Conservation (phyloP, 2,797 vertebrate genomes). For the Gymnothorax javanicus region DNA sequence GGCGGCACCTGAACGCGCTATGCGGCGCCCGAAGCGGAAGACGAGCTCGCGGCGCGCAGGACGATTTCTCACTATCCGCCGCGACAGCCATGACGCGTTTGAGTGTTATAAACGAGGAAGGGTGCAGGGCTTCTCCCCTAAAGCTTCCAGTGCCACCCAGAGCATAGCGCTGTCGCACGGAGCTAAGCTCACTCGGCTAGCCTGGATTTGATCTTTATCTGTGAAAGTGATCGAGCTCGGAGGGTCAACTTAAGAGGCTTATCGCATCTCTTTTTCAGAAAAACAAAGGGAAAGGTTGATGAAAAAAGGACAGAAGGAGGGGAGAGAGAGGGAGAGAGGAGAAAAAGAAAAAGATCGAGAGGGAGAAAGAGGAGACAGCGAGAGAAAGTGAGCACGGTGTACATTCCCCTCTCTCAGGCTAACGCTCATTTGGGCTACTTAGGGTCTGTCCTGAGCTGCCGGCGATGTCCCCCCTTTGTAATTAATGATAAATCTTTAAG, state of each 20-base stretch:
- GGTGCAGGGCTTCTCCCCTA: neutral
- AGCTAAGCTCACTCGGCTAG: neutral
- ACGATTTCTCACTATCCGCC: neutral
- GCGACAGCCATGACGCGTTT: neutral
- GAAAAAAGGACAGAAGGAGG: neutral
- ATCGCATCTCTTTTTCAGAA: neutral
- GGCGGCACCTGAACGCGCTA: neutral
- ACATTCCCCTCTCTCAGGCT: neutral
- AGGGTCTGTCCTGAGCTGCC: constrained; percentile 42
- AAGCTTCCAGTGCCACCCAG: neutral
- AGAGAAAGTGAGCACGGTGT: neutral
- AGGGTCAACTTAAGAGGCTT: neutral
- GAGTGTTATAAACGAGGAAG: neutral
- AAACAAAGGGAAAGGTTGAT: neutral
- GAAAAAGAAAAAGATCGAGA: neutral
- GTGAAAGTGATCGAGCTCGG: neutral
- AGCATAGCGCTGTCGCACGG: neutral
- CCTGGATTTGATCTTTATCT: neutral
- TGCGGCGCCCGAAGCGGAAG: neutral
- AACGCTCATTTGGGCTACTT: constrained; percentile 17
- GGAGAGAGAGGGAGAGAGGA: neutral
- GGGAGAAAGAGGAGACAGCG: neutral
- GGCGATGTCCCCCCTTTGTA: constrained; percentile 40
- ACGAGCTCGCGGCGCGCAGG: neutral
- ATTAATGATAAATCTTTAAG: constrained; percentile 72